Evolutionary conservation across 2,888 invertebrate species (phyloP), one percentile per base, ranked within the genome.

Genomic region (Pseudococcus viburni): DNA sequence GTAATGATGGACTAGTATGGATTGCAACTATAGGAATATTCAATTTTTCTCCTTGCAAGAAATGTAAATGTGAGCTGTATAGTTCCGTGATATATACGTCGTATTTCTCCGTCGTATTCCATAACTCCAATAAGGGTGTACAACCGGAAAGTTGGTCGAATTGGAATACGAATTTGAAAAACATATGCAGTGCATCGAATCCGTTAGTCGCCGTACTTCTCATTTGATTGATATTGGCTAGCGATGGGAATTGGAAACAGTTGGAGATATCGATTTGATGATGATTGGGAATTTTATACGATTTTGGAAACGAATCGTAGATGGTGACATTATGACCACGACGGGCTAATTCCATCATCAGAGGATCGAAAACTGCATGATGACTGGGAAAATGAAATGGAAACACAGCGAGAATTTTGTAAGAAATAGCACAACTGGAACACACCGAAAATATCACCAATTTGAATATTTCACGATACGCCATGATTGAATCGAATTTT

Each of bases 1-100:
- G 94, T 93, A 94, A 93, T 85, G 94, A 89, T 17, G 93, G 92
- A 90, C 93, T 93, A 5, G 94, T 93, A n/a, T 93, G 93, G 5
- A 94, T 90, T 0, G 92, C 92, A 0, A 95, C 92, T 0, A 77
- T 26, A 1, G 87, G 80, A 22, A 55, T 33, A 33, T 19, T 4
- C 55, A 87, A 55, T n/a, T 42, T 39, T 80, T 42, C 42, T 17
- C 39, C 80, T 1, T n/a, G 15, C 8, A 80, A 17, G 3, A 80
- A 42, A n/a, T 17, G 42, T 8, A 80, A 5, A 42, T 80, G 42
- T 2, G 11, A 0, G 15, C 17, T 6, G n/a, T 1, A 33, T 1
- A 17, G 17, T 17, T 80, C 80, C 0, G 42, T 42, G 3, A 80
- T 42, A n/a, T 42, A 17, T n/a, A 80, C 42, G 33, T 80, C 80